Base-by-base conservation (phyloP, 2,113 vertebrate genomes). In the Malurus cyaneus region DNA sequence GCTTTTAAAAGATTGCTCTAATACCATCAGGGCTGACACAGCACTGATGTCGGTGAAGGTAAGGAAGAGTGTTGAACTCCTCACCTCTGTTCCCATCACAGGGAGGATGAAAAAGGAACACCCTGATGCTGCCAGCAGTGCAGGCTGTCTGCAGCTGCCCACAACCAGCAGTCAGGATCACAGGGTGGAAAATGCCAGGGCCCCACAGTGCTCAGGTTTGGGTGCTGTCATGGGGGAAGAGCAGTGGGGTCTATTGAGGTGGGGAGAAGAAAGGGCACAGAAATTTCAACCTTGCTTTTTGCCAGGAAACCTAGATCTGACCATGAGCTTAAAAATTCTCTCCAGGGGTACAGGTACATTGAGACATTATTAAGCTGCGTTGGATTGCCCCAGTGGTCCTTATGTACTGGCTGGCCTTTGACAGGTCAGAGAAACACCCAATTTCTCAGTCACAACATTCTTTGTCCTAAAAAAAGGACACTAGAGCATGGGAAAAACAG, bases 21-120 rank as follows among this genome's bases (percentile, higher is more conserved):
- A 95, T 88, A 92, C 90, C 76, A 41, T 50, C 82, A 71, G 61
- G 80, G 83, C 92, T 96, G 91, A 96, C 83, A 93, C 91, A 93
- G 94, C 91, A 83, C 49, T 84, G 92, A 83, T 95, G 88, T 78
- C 92, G 74, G 52, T 6, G 76, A 71, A 95, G 82, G 92, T 62
- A 52, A 89, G 44, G 52, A 52, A 60, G 72, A 67, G 21, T 10
- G 42, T 34, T 96, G 96, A 96, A 93, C 95, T 96, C 83, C 77
- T 96, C 95, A 92, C 94, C 88, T 74, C 47, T 4, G 1, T 9
- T 88, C 56, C 88, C 44, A 7, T 32, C 39, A 34, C 23, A 39
- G 34, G 8, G 34, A 95, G 44, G 39, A 86, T 88, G 80, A 94
- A 74, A 93, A 95, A 86, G 3, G 12, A 4, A 3, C 11, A 6